Conservation (phyloP, 1,140 invertebrate genomes). For the Diorhabda sublineata region DNA sequence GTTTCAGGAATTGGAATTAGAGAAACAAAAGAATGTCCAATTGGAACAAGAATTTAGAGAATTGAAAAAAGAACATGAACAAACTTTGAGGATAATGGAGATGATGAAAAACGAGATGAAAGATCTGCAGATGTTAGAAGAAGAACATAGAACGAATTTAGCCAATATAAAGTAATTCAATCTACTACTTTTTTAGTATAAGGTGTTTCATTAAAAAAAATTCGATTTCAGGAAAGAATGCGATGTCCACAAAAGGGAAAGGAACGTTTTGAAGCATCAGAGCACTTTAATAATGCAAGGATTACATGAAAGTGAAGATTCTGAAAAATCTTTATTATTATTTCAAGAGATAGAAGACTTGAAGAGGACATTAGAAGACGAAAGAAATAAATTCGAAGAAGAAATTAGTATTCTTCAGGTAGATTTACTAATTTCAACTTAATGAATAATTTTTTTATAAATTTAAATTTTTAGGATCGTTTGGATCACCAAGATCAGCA, state of each 20-base stretch:
- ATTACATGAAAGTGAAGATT: slow-evolving; percentile 49
- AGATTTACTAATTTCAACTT: slow-evolving; percentile 3
- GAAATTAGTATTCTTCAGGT: slow-evolving; percentile 57
- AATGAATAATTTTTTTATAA: too few species aligned
- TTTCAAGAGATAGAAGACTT: slow-evolving; percentile 61
- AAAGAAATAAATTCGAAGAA: slow-evolving; percentile 52
- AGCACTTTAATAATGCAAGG: slow-evolving; percentile 63
- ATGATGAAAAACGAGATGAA: slow-evolving; percentile 61
- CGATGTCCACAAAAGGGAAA: slow-evolving; percentile 57
- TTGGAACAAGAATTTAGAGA: slow-evolving; percentile 54
- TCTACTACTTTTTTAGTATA: slow-evolving; percentile 10
- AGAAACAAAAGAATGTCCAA: slow-evolving; percentile 48
- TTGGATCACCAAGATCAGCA: slow-evolving; percentile 62
- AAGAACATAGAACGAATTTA: slow-evolving; percentile 57
- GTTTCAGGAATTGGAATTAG: slow-evolving; percentile 55
- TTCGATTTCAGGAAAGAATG: slow-evolving; percentile 49
- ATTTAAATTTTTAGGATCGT: slow-evolving; percentile 54
- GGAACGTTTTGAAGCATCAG: slow-evolving; percentile 62
- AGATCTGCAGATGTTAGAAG: slow-evolving; percentile 56
- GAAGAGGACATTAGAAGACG: slow-evolving; percentile 57
- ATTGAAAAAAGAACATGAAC: slow-evolving; percentile 54
- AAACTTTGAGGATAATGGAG: slow-evolving; percentile 60
- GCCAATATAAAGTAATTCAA: slow-evolving; percentile 46
- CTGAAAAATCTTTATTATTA: slow-evolving; percentile 52
- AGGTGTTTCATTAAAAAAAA: background rate